Percentiles rank a stretch among this genome's conserved stretches.
Conservation (phyloP, 2,113 vertebrate species). For the Petaurus breviceps region DNA sequence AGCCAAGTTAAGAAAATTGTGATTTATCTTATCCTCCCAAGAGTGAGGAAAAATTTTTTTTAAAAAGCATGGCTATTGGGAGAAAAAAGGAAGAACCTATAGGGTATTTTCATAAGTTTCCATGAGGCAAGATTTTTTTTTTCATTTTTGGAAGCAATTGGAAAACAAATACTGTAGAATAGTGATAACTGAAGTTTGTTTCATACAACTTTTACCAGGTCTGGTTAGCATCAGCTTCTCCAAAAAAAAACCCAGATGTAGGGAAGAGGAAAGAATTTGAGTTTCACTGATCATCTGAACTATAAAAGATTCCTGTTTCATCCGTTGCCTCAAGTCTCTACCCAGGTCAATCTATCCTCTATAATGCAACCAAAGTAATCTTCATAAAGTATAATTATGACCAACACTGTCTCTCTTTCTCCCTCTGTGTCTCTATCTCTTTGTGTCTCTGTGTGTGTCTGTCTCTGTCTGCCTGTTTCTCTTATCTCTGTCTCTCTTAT, state of each 20-base stretch:
- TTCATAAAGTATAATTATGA: background rate
- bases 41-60: background rate
- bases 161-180: background rate
- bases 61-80: background rate
- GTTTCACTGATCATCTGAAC: background rate
- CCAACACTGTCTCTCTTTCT: background rate
- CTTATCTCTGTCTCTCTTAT: background rate
- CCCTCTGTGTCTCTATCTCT: too few species aligned
- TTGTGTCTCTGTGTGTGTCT: background rate
- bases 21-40: background rate
- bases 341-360: background rate
- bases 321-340: background rate
- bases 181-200: background rate
- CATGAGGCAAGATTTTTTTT: background rate
- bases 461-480: background rate
- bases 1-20: conserved; percentile 9
- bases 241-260: background rate
- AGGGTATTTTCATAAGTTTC: background rate
- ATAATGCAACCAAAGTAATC: background rate
- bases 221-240: background rate
- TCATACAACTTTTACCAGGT: background rate
- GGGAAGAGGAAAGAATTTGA: background rate
- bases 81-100: background rate
- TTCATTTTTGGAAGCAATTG: background rate
- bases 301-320: background rate